Conservation (phyloP, 2,113 vertebrate genomes). For the Gobio gobio region DNA sequence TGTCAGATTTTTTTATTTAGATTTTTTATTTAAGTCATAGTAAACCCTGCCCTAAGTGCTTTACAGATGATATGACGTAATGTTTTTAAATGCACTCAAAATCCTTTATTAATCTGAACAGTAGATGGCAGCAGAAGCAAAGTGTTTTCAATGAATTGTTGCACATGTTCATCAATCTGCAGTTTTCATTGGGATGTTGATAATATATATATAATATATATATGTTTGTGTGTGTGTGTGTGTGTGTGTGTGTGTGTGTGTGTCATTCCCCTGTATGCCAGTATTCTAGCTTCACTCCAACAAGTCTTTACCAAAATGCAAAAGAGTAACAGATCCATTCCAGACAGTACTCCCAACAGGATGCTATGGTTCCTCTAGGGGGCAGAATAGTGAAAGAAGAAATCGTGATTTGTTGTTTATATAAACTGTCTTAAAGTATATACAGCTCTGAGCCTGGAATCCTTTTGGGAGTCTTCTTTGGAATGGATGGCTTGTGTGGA, state of each 20-base stretch:
- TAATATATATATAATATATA: not conserved
- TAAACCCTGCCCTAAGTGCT: not conserved
- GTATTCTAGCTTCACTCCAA: not conserved
- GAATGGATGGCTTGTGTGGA: not conserved
- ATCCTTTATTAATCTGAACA: not conserved
- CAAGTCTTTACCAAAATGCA: not conserved
- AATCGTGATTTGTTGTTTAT: not conserved
- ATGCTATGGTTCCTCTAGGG: constrained; percentile 12
- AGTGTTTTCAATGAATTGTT: not conserved
- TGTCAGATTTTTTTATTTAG: not conserved
- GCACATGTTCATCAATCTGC: not conserved
- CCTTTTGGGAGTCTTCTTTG: not conserved
- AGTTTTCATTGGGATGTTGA: not conserved
- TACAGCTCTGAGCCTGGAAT: not conserved
- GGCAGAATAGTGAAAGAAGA: not conserved
- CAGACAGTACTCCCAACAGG: not conserved
- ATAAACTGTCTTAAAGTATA: not conserved
- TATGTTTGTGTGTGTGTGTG: not conserved
- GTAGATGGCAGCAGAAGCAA: constrained; percentile 59
- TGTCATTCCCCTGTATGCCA: not conserved
- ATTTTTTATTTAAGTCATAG: not conserved
- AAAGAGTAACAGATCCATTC: not conserved
- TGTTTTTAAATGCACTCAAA: not conserved
- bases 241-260: not conserved
- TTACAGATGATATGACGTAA: not conserved